phyloP scores from a whole-genome alignment of 1,140 invertebrate genomes.

The Papilio xuthus region DNA sequence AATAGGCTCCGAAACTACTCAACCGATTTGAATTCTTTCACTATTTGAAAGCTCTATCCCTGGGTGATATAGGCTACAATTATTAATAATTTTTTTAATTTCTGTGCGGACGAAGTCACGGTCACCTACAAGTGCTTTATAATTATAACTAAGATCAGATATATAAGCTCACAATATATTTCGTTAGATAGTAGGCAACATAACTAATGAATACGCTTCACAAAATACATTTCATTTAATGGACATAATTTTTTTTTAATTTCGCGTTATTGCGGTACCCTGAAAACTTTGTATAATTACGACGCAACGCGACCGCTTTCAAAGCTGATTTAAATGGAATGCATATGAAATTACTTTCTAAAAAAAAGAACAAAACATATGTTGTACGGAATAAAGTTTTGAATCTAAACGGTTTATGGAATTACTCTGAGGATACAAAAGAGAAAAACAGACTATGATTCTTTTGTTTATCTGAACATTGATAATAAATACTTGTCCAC shows the following conservation, averaged over 20 bases:
- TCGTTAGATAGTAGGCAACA: background rate
- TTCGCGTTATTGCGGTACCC: slow-evolving; percentile 26
- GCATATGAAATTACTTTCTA: slow-evolving; percentile 19
- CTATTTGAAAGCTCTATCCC: too few species aligned
- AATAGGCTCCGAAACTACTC: too few species aligned
- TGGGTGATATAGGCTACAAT: too few species aligned
- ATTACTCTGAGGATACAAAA: background rate
- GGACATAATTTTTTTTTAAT: slow-evolving; percentile 29
- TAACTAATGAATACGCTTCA: background rate
- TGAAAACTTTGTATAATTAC: slow-evolving; percentile 30
- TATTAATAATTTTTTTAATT: too few species aligned
- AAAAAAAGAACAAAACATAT: slow-evolving; percentile 11
- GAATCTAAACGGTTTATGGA: background rate
- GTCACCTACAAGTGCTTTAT: too few species aligned
- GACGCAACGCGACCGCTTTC: slow-evolving; percentile 29
- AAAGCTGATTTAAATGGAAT: slow-evolving; percentile 27
- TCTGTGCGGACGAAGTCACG: too few species aligned
- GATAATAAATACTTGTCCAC: background rate
- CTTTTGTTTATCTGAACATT: background rate
- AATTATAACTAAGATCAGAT: too few species aligned
- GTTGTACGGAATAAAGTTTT: background rate
- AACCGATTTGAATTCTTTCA: too few species aligned
- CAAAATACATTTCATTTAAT: slow-evolving; percentile 30
- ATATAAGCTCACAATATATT: too few species aligned
- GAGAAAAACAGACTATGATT: background rate